Conservation (phyloP, 2,888 invertebrate genomes). For the Chalcosyrphus nemorum region DNA sequence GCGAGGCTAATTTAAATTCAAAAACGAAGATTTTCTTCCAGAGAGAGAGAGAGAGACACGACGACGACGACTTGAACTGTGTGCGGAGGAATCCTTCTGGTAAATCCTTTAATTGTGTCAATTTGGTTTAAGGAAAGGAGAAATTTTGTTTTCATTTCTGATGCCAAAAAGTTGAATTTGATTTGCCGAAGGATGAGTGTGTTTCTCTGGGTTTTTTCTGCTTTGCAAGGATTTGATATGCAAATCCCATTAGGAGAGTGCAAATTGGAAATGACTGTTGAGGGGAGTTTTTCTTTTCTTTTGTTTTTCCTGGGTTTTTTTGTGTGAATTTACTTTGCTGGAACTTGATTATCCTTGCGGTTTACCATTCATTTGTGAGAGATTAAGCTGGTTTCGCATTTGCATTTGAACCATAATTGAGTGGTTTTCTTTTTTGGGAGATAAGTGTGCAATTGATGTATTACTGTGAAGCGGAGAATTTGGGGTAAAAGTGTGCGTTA, state of each 20-base stretch:
- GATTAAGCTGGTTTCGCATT: background rate
- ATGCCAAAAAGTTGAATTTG: constrained; percentile 28
- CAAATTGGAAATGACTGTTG: constrained; percentile 57
- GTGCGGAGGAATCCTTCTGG: constrained; percentile 23
- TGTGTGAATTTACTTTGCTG: constrained; percentile 6
- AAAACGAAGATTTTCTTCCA: background rate
- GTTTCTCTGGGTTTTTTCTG: constrained; percentile 5
- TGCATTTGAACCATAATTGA: constrained; percentile 17
- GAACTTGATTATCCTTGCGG: constrained; percentile 43
- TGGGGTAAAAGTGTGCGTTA: constrained; percentile 3
- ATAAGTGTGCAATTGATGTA: constrained; percentile 13
- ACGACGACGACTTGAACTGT: constrained; percentile 1
- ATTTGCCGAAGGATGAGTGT: background rate
- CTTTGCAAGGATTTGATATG: constrained; percentile 49
- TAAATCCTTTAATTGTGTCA: constrained; percentile 63
- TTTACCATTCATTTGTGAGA: constrained; percentile 7
- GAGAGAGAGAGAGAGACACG: background rate
- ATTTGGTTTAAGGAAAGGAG: constrained; percentile 31
- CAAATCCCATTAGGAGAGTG: constrained; percentile 58
- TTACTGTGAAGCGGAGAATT: constrained; percentile 6
- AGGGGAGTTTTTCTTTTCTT: constrained; percentile 1
- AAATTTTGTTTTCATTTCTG: background rate
- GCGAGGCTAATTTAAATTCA: constrained; percentile 49
- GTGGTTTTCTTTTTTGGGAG: constrained; percentile 6
- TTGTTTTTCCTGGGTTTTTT: background rate